Percentiles rank a stretch among this genome's conserved stretches.
These are phyloP conservation scores for Lethrus apterus DNA, from an alignment of 1,140 invertebrate species.

Conservation along the genomic window DNA sequence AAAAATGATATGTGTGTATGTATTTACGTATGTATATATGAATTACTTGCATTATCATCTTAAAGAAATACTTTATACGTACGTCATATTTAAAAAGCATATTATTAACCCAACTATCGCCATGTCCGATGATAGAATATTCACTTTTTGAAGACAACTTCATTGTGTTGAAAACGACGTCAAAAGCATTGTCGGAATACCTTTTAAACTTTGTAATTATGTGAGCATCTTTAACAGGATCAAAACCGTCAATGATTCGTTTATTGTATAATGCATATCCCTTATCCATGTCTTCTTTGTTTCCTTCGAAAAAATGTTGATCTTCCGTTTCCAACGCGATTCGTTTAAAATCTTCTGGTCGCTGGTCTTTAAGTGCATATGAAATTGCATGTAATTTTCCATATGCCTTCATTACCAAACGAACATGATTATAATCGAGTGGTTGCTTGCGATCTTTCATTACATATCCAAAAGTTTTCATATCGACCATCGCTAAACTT, in stretches of 20 bases:
- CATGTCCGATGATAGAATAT: no score
- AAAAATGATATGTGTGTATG: slow-evolving; percentile 12
- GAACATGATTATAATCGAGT: slow-evolving; percentile 42
- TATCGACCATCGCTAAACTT: slow-evolving; percentile 49
- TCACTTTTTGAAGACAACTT: no score
- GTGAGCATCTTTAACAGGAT: slow-evolving; percentile 3
- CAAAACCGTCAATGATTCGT: slow-evolving; percentile 1
- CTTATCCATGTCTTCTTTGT: background rate
- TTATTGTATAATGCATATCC: background rate
- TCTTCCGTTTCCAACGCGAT: slow-evolving; percentile 5
- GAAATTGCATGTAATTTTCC: slow-evolving; percentile 49
- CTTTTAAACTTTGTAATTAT: slow-evolving; percentile 4
- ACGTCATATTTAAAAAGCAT: no score
- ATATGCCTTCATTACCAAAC: slow-evolving; percentile 43
- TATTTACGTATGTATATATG: no score
- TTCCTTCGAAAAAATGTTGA: background rate
- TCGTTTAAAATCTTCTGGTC: slow-evolving; percentile 32
- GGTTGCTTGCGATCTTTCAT: slow-evolving; percentile 43
- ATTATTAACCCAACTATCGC: no score
- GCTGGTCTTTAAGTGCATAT: slow-evolving; percentile 42
- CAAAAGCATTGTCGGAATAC: background rate
- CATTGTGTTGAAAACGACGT: no score
- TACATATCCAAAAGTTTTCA: slow-evolving; percentile 41
- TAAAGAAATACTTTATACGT: no score
- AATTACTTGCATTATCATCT: no score